Base-by-base conservation (phyloP, 2,113 vertebrate genomes). In the Dasypus novemcinctus region DNA sequence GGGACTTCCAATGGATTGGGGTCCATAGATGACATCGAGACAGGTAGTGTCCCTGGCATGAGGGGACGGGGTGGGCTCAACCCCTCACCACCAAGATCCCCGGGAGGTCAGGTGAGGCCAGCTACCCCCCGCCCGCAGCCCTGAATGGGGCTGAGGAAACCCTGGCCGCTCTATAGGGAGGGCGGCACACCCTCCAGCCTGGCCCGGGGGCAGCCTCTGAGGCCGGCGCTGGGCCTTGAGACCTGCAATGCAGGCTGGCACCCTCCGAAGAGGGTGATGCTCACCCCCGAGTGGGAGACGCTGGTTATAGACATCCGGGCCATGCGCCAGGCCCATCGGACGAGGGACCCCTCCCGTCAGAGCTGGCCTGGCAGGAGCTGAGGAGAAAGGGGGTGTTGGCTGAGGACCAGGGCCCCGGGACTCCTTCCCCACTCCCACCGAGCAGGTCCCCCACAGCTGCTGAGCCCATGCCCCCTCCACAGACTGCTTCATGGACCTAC, bases 21-120 rank as follows among this genome's bases (percentile, higher is more conserved):
- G 41, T 98, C 98, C 17, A 98, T 99, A 96, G 98, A 98, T 97
- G 97, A 98, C 92, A 98, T 98, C 0, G 98, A 99, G 98, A 98
- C 99, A 99, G 99, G 99, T 99, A 97, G 94, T 97, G 92, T 72
- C 33, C 80, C 79, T 80, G 64, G 27, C 5, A 0, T 0, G 4
- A 38, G 66, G 54, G 27, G n/a, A 25, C 0, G 10, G 49, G 33
- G 27, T 68, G 41, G 43, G 5, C 38, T 46, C 33, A 64, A 61
- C 36, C 33, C 27, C 27, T 38, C 9, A 29, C 17, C 13, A 14
- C 46, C 25, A 64, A n/a, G n/a, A 64, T 29, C 18, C 66, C 64
- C 7, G 3, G 38, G 33, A 78, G 25, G 68, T 38, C 41, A 76
- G 59, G 29, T 2, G 14, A 21, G n/a, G 41, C n/a, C 18, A 74